Evolutionary conservation across 2,888 invertebrate genomes (phyloP).

Genomic region (Hirtodrosophila trivittata): DNA sequence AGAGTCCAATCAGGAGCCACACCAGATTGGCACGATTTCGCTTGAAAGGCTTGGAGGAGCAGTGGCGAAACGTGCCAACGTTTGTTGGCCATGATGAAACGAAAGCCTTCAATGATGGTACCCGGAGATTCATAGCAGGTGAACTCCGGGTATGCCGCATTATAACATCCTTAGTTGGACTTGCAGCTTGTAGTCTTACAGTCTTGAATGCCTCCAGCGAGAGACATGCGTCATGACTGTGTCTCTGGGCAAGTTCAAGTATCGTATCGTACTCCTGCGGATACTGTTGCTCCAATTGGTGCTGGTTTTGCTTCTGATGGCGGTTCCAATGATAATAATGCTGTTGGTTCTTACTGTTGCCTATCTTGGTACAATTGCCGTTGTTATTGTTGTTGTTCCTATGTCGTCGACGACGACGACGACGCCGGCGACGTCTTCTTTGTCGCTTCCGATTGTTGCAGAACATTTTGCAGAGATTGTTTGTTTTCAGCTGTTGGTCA

Average conservation of each 20-base stretch:
- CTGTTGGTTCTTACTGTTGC: constrained; percentile 18
- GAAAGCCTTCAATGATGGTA: constrained; percentile 38
- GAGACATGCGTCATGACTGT: constrained; percentile 6
- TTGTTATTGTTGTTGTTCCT: constrained; percentile 25
- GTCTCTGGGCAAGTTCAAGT: constrained; percentile 11
- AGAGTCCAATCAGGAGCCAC: constrained; percentile 81
- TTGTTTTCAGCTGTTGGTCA: constrained; percentile 70
- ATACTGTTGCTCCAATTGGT: background rate
- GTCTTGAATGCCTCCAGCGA: constrained; percentile 50
- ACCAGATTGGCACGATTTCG: constrained; percentile 72
- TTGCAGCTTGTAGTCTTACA: constrained; percentile 38
- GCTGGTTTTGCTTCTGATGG: background rate
- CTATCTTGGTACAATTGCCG: constrained; percentile 10
- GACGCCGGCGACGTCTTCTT: constrained; percentile 55
- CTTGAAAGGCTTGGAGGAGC: constrained; percentile 58
- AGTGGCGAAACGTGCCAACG: constrained; percentile 42
- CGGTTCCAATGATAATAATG: constrained; percentile 3
- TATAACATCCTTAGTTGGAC: constrained; percentile 6
- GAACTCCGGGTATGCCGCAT: constrained; percentile 2
- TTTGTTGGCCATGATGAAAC: constrained; percentile 32
- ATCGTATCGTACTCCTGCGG: background rate
- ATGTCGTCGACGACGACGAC: constrained; percentile 62
- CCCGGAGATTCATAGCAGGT: too few species aligned
- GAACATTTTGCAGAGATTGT: constrained; percentile 66
- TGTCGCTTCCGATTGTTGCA: constrained; percentile 64